phyloP scores from a whole-genome alignment of 2,113 vertebrate species.

The Origma solitaria region DNA sequence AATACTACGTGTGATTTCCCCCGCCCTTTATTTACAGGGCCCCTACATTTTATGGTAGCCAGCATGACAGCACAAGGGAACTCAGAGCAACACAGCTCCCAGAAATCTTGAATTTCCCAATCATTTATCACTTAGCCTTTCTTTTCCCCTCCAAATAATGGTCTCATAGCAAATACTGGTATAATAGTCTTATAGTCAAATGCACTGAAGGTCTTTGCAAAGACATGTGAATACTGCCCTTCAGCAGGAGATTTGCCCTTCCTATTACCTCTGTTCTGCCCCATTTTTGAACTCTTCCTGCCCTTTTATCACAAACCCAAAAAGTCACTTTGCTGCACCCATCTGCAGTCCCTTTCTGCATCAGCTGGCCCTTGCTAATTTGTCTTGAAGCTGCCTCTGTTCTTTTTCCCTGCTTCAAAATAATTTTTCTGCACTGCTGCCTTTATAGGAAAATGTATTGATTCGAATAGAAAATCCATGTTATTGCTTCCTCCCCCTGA shows the following conservation, averaged over 20 bases:
- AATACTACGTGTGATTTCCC: rapidly evolving
- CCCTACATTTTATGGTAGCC: background rate
- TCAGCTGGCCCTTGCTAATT: background rate
- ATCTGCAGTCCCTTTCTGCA: background rate
- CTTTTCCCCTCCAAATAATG: background rate
- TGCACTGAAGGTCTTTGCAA: background rate
- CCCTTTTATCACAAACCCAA: background rate
- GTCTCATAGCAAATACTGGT: background rate
- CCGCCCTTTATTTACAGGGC: background rate
- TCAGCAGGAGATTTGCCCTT: background rate
- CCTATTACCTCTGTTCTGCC: background rate
- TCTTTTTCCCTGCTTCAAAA: background rate
- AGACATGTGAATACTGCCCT: background rate
- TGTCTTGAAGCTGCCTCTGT: background rate
- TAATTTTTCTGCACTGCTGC: background rate
- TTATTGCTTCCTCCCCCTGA: background rate
- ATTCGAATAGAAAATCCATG: background rate
- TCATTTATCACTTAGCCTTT: background rate
- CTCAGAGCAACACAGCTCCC: background rate
- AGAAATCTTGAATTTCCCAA: background rate
- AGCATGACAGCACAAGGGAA: background rate
- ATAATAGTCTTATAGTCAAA: background rate
- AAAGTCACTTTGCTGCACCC: background rate
- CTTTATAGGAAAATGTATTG: background rate
- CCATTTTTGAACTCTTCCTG: background rate